phyloP scores from a whole-genome alignment of 2,888 invertebrate genomes.

The Syrphus vitripennis region DNA sequence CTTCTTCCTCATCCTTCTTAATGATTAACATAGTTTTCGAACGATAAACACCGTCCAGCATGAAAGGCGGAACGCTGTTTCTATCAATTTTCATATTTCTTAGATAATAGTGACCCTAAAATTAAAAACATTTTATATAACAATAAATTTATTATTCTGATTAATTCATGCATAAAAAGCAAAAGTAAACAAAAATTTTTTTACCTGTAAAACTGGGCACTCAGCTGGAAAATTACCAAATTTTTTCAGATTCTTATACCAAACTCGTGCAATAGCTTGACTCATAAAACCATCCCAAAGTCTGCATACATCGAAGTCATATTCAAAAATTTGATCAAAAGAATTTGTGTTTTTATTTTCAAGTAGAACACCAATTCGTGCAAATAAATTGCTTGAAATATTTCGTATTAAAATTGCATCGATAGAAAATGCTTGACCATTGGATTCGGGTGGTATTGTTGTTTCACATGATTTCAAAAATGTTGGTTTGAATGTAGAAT shows the following conservation, averaged over 20 bases:
- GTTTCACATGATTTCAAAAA: slow-evolving; percentile 4
- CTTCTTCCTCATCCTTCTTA: not conserved
- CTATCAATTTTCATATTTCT: slow-evolving; percentile 2
- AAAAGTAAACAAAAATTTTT: not conserved
- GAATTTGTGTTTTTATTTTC: not conserved
- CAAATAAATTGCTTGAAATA: not conserved
- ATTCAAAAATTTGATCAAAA: not conserved
- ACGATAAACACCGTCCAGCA: not conserved
- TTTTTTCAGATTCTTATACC: slow-evolving; percentile 10
- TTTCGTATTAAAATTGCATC: not conserved
- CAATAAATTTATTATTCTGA: too few relatives aligned
- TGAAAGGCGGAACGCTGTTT: not conserved
- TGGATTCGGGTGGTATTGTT: not conserved
- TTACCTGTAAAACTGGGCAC: not conserved
- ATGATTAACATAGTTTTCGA: not conserved
- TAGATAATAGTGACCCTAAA: not conserved
- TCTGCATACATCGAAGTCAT: not conserved
- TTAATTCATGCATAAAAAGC: too few relatives aligned
- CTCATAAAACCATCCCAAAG: slow-evolving; percentile 18
- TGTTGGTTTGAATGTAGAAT: not conserved
- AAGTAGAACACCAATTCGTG: not conserved
- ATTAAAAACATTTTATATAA: not conserved
- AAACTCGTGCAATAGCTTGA: slow-evolving; percentile 2
- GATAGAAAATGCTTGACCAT: not conserved
- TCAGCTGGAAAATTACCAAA: not conserved